Conservation (phyloP, 2,888 invertebrate genomes). For the Caenorhabditis doughertyi region DNA sequence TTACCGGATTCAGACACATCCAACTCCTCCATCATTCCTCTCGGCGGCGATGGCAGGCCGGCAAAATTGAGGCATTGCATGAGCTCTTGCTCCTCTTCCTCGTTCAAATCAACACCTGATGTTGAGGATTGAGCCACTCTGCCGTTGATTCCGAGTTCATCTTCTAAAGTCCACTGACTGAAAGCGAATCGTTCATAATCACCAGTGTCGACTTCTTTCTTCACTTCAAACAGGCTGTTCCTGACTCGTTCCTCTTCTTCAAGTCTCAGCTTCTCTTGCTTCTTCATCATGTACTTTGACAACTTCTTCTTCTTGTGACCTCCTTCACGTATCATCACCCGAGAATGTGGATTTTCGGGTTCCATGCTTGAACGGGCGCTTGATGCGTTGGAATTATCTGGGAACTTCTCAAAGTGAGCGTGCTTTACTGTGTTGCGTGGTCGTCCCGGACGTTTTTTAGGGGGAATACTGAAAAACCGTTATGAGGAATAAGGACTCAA, state of each 20-base stretch:
- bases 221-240: conserved; percentile 1
- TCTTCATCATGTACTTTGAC: conserved; percentile 71
- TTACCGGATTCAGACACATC: conserved; percentile 42
- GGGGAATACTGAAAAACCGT: neutral
- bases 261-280: conserved; percentile 53
- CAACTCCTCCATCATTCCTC: conserved; percentile 65
- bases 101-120: conserved; percentile 28
- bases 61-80: conserved; percentile 33
- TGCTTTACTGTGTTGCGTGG: conserved; percentile 4
- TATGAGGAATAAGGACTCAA: too few species aligned
- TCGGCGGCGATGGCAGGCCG: conserved; percentile 52
- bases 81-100: conserved; percentile 59
- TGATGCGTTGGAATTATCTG: conserved; percentile 5
- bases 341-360: conserved; percentile 5
- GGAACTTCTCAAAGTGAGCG: conserved; percentile 12
- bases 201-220: conserved; percentile 24
- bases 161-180: neutral
- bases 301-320: conserved; percentile 36
- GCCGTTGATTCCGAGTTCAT: neutral
- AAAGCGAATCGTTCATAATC: neutral
- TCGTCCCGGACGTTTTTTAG: conserved; percentile 30
- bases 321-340: neutral
- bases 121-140: neutral
- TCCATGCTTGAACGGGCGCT: conserved; percentile 52
- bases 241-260: conserved; percentile 37